Base-by-base conservation (phyloP, 1,140 invertebrate genomes). In the Dysdera silvatica region DNA sequence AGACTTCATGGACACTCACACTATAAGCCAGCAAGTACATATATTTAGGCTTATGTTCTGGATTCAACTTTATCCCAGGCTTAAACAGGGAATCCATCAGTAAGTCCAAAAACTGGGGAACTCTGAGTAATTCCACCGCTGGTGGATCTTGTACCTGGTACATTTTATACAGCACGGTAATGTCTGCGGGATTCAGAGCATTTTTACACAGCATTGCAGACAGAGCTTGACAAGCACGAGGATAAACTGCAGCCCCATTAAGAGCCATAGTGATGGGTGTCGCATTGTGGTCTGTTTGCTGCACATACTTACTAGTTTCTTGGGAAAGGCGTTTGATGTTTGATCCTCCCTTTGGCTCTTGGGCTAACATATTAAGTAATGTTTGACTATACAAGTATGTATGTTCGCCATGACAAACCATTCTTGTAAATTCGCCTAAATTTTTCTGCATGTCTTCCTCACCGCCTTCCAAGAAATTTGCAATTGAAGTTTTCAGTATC, bases 391-490 rank as follows among this genome's bases (percentile, higher is more conserved):
- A 98, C 3, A 98, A 87, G 79, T 96, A 98, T 1, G 95, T 98
- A 72, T 98, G 95, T 75, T 98, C 95, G 20, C 94, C 93, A 76
- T 98, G 94, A 72, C 95, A 98, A 2, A 97, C 93, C 92, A 98
- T 97, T 86, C 95, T 91, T 23, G 92, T 91, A 82, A 94, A 95
- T 77, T 98, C 94, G 75, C 88, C 85, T 49, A 95, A 87, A 74
- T 87, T 88, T 62, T 87, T 90, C 68, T 93, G 86, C 80, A 92
- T 86, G 60, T 91, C 84, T 72, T 96, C 92, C 49, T 91, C 89
- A 73, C 77, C 77, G 26, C 76, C 78, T 62, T 79, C 74, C 28
- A 85, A 62, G 65, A 82, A 80, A 52, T 76, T 89, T 53, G 87
- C 84, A 62, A 98, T 91, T 0, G 93, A 89, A 10, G 95, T 98